Percentiles rank a stretch among this genome's conserved stretches.
Evolutionary conservation across 2,888 invertebrate genomes (phyloP).

Genomic region (Caenorhabditis doughertyi): DNA sequence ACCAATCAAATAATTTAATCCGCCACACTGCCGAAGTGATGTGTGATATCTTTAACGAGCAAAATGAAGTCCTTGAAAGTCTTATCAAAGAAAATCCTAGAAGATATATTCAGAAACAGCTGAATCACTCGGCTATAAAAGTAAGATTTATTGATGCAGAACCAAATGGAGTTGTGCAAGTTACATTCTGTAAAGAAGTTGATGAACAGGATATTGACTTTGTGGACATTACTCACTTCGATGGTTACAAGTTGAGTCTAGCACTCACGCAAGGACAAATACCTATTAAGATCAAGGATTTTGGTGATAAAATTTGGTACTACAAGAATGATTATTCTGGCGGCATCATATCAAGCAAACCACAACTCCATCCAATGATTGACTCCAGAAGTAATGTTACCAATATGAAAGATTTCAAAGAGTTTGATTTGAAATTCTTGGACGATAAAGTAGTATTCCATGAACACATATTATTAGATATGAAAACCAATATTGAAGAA

Average conservation of each 20-base stretch:
- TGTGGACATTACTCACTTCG: constrained; percentile 67
- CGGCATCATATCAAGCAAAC: constrained; percentile 19
- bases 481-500: constrained; percentile 63
- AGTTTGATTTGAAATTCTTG: constrained; percentile 59
- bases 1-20: constrained; percentile 64
- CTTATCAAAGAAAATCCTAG: constrained; percentile 36
- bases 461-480: constrained; percentile 60
- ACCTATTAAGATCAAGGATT: constrained; percentile 56
- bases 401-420: constrained; percentile 56
- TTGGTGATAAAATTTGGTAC: constrained; percentile 59
- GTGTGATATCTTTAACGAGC: constrained; percentile 57
- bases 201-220: constrained; percentile 58
- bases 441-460: constrained; percentile 65
- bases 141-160: not conserved
- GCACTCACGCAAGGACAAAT: constrained; percentile 60
- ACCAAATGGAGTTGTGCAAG: not conserved
- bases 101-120: constrained; percentile 4
- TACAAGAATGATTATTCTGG: constrained; percentile 7
- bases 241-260: constrained; percentile 49
- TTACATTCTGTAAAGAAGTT: constrained; percentile 48
- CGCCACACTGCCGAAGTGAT: constrained; percentile 60
- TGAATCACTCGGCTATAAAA: constrained; percentile 5
- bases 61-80: constrained; percentile 45
- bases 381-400: constrained; percentile 7
- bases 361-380: constrained; percentile 19